Evolutionary conservation across 2,888 invertebrate genomes (phyloP).

Genomic region (Polymixis flavicincta): DNA sequence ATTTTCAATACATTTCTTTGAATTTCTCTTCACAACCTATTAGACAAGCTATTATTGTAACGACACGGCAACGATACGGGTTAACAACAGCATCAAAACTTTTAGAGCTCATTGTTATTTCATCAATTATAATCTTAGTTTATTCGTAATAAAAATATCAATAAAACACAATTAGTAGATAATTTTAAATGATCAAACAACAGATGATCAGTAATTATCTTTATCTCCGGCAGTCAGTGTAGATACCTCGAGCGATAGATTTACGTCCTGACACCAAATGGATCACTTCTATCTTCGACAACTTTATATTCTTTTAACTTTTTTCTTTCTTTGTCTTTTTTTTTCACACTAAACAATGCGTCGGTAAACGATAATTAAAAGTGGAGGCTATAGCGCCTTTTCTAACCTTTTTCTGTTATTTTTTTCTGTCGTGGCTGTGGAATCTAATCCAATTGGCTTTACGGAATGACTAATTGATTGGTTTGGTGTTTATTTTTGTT

Average conservation of each 20-base stretch:
- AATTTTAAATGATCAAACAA: conserved; percentile 54
- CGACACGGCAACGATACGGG: conserved; percentile 45
- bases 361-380: conserved; percentile 87
- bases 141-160: conserved; percentile 46
- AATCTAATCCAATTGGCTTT: conserved; percentile 81
- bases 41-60: conserved; percentile 19
- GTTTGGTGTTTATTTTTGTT: conserved; percentile 78
- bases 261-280: conserved; percentile 65
- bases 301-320: conserved; percentile 77
- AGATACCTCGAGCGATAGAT: conserved; percentile 55
- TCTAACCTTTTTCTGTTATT: conserved; percentile 62
- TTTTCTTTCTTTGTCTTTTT: conserved; percentile 68
- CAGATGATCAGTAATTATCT: conserved; percentile 58
- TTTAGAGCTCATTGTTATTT: conserved; percentile 15
- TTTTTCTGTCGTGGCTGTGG: conserved; percentile 72
- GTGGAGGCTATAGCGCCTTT: conserved; percentile 79
- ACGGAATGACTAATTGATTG: conserved; percentile 86
- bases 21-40: conserved; percentile 39
- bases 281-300: conserved; percentile 73
- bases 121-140: conserved; percentile 38
- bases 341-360: conserved; percentile 79
- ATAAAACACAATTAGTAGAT: conserved; percentile 58
- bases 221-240: conserved; percentile 57
- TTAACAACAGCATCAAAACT: neutral
- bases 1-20: conserved; percentile 38